A percentile compares a stretch with the other conserved stretches of the same genome.
Evolutionary conservation across 2,113 vertebrate genomes (phyloP).

Genomic region (Sturnus vulgaris): DNA sequence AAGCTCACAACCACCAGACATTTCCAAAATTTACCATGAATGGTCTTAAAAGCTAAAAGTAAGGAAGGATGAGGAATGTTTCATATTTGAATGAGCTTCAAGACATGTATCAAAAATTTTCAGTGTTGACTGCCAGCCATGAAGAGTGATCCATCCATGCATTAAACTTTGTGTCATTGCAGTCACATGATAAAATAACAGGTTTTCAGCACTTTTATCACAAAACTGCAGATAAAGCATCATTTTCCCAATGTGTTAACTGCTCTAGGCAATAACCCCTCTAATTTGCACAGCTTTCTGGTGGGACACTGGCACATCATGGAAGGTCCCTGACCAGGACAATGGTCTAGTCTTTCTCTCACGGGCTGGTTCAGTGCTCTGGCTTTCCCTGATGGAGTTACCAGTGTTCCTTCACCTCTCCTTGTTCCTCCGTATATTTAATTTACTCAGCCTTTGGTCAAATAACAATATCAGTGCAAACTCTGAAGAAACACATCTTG

Average conservation of each 20-base stretch:
- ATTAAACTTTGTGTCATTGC: neutral
- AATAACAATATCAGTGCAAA: neutral
- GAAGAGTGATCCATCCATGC: neutral
- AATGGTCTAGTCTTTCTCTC: neutral
- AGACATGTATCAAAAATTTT: neutral
- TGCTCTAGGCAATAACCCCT: neutral
- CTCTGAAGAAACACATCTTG: neutral
- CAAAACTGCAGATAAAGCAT: fast-evolving
- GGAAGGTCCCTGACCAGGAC: neutral
- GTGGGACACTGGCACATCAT: neutral
- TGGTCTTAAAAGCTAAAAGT: neutral
- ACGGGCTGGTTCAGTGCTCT: neutral
- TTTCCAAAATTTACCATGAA: neutral
- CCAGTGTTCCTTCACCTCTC: neutral
- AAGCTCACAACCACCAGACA: neutral
- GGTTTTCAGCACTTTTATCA: neutral
- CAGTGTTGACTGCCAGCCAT: neutral
- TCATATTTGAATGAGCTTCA: neutral
- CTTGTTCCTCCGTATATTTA: neutral
- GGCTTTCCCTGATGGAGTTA: neutral
- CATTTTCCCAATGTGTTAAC: neutral
- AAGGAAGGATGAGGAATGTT: neutral
- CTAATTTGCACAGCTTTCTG: neutral
- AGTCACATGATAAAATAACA: neutral
- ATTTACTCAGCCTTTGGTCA: neutral